phyloP scores from a whole-genome alignment of 2,113 vertebrate genomes.

The Columba janthina region DNA sequence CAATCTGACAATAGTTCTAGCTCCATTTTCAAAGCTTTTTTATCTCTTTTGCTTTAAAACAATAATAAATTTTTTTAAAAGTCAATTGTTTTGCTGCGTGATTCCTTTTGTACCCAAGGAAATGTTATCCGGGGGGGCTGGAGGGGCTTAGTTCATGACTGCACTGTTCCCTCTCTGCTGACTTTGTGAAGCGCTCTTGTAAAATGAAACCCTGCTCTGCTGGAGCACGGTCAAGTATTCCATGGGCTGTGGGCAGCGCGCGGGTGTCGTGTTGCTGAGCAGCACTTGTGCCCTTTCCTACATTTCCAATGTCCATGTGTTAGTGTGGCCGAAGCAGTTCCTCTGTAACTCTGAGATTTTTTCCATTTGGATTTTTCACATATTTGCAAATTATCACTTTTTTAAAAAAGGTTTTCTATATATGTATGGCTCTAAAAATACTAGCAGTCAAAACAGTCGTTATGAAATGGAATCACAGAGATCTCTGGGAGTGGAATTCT shows the following conservation, averaged over 20 bases:
- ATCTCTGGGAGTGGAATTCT: not conserved
- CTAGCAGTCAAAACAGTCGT: not conserved
- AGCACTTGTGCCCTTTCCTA: not conserved
- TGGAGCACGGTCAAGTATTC: slow-evolving; percentile 32
- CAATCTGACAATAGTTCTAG: not conserved
- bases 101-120: not conserved
- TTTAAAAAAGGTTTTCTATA: not conserved
- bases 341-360: not conserved
- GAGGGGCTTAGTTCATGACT: not conserved
- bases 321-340: not conserved
- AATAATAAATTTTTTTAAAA: not conserved
- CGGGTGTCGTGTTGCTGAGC: not conserved
- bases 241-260: not conserved
- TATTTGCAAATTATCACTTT: not conserved
- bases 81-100: not conserved
- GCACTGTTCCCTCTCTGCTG: not conserved
- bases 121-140: not conserved
- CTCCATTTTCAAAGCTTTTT: not conserved
- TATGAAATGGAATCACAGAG: not conserved
- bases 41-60: not conserved
- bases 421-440: not conserved
- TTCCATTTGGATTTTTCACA: not conserved
- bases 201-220: slow-evolving; percentile 29
- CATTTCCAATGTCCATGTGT: not conserved
- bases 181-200: not conserved